These are phyloP conservation scores for Eudasyphora cyanicolor DNA, from an alignment of 2,888 invertebrate genomes.

Conservation along the genomic window DNA sequence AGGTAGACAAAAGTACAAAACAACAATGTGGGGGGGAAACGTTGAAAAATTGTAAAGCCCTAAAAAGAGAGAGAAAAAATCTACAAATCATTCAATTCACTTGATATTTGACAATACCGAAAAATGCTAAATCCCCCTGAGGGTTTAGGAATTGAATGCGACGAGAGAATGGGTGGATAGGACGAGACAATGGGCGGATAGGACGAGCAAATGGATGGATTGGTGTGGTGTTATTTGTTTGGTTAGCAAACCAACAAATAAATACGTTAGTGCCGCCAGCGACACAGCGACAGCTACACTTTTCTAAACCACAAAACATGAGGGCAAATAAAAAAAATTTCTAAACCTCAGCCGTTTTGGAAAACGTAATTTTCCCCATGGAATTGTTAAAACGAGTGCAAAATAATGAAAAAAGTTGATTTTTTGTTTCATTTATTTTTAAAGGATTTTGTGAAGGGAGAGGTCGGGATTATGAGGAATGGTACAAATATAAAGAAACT, in stretches of 20 bases:
- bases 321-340: background rate
- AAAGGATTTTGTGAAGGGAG: background rate
- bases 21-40: background rate
- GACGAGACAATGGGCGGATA: background rate
- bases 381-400: slow-evolving; percentile 48
- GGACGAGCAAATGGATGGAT: background rate
- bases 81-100: slow-evolving; percentile 32
- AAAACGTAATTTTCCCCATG: slow-evolving; percentile 20
- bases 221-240: too few relatives aligned
- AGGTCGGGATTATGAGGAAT: too few relatives aligned
- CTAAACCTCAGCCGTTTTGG: background rate
- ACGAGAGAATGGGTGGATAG: background rate
- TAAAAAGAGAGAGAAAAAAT: slow-evolving; percentile 14
- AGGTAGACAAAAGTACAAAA: background rate
- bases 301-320: background rate
- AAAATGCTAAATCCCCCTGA: background rate
- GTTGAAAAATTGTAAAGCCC: background rate
- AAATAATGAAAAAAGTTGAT: slow-evolving; percentile 16
- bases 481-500: too few relatives aligned
- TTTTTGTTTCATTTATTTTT: background rate
- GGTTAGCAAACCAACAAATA: background rate
- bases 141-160: too few relatives aligned
- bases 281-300: background rate
- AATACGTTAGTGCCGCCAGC: background rate
- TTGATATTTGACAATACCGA: slow-evolving; percentile 28